Conservation (phyloP, 92 coral and sea anemone species). For the Metridium senile region DNA sequence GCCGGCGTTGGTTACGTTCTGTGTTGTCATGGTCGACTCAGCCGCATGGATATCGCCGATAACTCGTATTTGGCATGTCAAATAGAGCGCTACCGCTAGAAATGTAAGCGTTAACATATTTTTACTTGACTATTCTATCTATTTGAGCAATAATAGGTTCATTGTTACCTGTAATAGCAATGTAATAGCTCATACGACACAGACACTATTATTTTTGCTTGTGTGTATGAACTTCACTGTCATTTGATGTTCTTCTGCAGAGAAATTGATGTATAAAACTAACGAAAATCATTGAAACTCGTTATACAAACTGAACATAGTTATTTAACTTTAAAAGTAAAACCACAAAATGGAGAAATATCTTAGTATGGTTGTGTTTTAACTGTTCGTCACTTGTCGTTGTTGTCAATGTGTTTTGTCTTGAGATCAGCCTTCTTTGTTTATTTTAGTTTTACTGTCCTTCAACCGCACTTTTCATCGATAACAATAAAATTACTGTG, state of each 20-base stretch:
- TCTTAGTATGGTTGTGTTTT: not conserved
- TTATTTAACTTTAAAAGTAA: not conserved
- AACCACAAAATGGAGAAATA: not conserved
- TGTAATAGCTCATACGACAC: constrained; percentile 9
- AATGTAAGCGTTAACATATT: constrained; percentile 61
- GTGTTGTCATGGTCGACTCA: constrained; percentile 92
- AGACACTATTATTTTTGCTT: not conserved
- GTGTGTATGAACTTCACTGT: constrained; percentile 14
- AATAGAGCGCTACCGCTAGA: constrained; percentile 90
- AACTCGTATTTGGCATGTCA: constrained; percentile 74
- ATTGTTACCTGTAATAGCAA: not conserved
- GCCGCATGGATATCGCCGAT: constrained; percentile 58
- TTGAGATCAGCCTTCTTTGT: constrained; percentile 9
- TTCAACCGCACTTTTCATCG: constrained; percentile 17
- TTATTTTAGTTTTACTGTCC: constrained; percentile 24
- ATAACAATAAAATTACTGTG: not conserved
- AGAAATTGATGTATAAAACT: not conserved
- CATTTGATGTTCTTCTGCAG: constrained; percentile 27
- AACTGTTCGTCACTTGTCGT: constrained; percentile 6
- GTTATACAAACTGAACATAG: not conserved
- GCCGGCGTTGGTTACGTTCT: constrained; percentile 58
- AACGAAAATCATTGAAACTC: not conserved
- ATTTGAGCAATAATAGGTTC: constrained; percentile 6
- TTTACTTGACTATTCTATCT: not conserved
- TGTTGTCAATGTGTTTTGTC: constrained; percentile 23